Evolutionary conservation across 92 coral and sea anemone species (phyloP).

Genomic region (Pocillopora grandis): DNA sequence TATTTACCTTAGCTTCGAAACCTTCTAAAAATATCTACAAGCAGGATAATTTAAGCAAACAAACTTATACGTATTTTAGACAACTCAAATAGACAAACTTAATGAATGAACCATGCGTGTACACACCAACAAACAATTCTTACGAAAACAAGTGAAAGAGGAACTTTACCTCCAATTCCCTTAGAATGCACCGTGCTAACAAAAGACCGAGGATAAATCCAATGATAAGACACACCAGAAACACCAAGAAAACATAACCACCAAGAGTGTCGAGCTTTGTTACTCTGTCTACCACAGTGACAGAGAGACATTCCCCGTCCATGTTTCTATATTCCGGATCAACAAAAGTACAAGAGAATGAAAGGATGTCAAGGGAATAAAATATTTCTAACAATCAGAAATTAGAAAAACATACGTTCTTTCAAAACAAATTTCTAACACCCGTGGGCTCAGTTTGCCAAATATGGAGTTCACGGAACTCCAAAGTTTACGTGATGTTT

Average conservation of each 20-base stretch:
- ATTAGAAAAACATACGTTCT: background rate
- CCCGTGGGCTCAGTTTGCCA: constrained; percentile 26
- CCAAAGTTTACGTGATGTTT: background rate
- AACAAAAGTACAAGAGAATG: background rate
- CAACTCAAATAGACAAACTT: too few species aligned
- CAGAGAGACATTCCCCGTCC: constrained; percentile 66
- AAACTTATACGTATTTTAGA: too few species aligned
- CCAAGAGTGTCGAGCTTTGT: constrained; percentile 81
- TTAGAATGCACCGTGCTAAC: constrained; percentile 76
- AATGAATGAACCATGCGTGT: background rate
- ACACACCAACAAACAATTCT: background rate
- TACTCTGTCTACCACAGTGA: constrained; percentile 81
- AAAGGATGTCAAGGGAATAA: background rate
- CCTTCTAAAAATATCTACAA: too few species aligned
- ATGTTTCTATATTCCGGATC: constrained; percentile 25
- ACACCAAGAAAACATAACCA: constrained; percentile 89
- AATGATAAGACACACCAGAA: constrained; percentile 70
- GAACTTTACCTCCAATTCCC: constrained; percentile 86
- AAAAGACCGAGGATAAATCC: constrained; percentile 80
- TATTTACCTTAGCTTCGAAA: too few species aligned
- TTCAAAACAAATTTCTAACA: background rate
- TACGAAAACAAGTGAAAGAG: background rate
- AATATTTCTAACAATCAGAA: background rate
- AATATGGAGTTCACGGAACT: constrained; percentile 17
- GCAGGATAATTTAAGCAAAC: too few species aligned